phyloP scores from a whole-genome alignment of 2,113 vertebrate species.

The Gasterosteus nipponicus region DNA sequence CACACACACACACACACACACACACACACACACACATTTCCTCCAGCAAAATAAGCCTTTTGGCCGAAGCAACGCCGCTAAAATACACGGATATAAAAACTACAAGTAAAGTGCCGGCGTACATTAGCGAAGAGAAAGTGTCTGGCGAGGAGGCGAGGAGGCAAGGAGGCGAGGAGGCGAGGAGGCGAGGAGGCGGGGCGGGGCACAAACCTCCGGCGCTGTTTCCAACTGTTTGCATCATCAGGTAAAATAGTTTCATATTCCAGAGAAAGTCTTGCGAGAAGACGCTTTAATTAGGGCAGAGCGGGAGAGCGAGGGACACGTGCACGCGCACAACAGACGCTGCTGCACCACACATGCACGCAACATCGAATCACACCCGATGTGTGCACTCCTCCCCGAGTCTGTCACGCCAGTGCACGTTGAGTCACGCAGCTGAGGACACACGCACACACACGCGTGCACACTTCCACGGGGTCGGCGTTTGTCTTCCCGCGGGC shows the following conservation, averaged over 20 bases:
- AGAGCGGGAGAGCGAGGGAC: conserved; percentile 39
- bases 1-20: too few species aligned
- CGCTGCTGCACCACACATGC: conserved; percentile 1
- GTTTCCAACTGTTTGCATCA: conserved; percentile 80
- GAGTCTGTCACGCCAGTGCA: too few species aligned
- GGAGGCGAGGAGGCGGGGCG: conserved; percentile 28
- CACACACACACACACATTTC: conserved; percentile 61
- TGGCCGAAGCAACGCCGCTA: conserved; percentile 53
- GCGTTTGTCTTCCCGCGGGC: conserved; percentile 45
- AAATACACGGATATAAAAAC: conserved; percentile 53
- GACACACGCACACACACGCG: conserved; percentile 5
- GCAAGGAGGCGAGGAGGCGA: conserved; percentile 38
- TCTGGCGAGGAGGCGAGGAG: conserved; percentile 57
- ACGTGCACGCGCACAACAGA: conserved; percentile 18
- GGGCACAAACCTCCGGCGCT: conserved; percentile 8
- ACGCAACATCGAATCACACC: too few species aligned
- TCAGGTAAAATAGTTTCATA: conserved; percentile 74
- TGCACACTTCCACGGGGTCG: not conserved
- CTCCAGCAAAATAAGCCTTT: conserved; percentile 69
- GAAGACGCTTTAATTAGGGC: conserved; percentile 66
- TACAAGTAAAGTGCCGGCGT: conserved; percentile 30
- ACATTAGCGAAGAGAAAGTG: conserved; percentile 47
- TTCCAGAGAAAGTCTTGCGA: conserved; percentile 68
- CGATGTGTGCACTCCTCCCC: too few species aligned
- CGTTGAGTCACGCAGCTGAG: conserved; percentile 12